Evolutionary conservation across 2,888 invertebrate species (phyloP), one percentile per base, ranked within the genome.

Genomic region (Agrilus biguttatus): DNA sequence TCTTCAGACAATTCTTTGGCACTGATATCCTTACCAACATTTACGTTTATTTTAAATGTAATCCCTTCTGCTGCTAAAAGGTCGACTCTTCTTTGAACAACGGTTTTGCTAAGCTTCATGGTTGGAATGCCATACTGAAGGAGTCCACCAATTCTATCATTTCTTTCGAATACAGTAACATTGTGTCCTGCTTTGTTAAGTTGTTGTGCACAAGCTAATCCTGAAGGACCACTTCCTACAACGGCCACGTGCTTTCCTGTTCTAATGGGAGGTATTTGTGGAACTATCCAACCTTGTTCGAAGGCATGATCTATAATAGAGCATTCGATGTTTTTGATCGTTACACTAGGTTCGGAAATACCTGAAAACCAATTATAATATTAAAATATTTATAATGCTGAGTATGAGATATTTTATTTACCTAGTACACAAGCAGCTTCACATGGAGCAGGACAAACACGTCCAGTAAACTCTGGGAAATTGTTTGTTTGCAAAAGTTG

Each of bases 291-390:
- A 5, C 93, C 95, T 66, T 86, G 82, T 60, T 95, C 91, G 66
- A 92, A 98, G 10, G 93, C 98, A 69, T 93, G 82, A 70, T 98
- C 98, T 54, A 98, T 96, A 63, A 98, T 98, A 43, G 96, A 82
- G 65, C 96, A 96, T 71, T 98, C 98, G 55, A 98, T 97, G 65
- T 95, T 95, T 70, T 98, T 98, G 64, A 98, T 98, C 47, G 97
- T 97, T 19, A 98, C 98, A 10, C 97, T 77, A 3, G 95, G 93
- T 56, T 92, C 89, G 14, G 90, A 92, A 61, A 98, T 98, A 44
- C 80, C 64, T 46, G 43, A 21, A 13, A 40, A 33, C 12, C 13
- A 14, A n/a, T 2, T 14, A 13, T 36, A 14, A 8, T 8, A 36
- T 14, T 14, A n/a, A 36, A 2, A 36, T 13, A 36, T 14, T n/a